phyloP scores from a whole-genome alignment of 2,888 invertebrate species.

The Plebejus anna region DNA sequence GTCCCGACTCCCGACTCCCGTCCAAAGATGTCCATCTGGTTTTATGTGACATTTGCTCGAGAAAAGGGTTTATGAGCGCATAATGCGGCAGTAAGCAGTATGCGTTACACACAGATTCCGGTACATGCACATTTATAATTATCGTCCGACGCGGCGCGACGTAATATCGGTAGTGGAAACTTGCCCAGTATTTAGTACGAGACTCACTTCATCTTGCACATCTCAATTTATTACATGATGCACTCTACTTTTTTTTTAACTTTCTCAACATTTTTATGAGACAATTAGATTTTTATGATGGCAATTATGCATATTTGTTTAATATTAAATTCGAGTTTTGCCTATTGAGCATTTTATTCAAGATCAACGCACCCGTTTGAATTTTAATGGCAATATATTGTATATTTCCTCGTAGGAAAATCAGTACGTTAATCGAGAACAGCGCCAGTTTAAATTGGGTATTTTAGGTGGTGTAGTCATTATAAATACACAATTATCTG shows the following conservation, averaged over 20 bases:
- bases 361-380: background rate
- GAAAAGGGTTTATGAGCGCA: background rate
- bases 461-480: background rate
- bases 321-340: background rate
- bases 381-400: background rate
- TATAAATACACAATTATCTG: slow-evolving; percentile 18
- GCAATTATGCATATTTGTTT: background rate
- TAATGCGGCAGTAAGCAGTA: slow-evolving; percentile 35
- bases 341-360: background rate
- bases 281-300: too few species aligned
- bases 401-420: background rate
- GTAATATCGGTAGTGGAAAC: slow-evolving; percentile 53
- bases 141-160: slow-evolving; percentile 47
- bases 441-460: background rate
- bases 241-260: background rate
- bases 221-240: background rate
- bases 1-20: background rate
- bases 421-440: background rate
- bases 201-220: slow-evolving; percentile 14
- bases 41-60: background rate
- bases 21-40: background rate
- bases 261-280: background rate
- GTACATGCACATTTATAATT: slow-evolving; percentile 48
- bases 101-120: slow-evolving; percentile 27
- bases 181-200: slow-evolving; percentile 47